Evolutionary conservation across 2,113 vertebrate species (phyloP), one percentile per base, ranked within the genome.

Genomic region (Anhinga anhinga): DNA sequence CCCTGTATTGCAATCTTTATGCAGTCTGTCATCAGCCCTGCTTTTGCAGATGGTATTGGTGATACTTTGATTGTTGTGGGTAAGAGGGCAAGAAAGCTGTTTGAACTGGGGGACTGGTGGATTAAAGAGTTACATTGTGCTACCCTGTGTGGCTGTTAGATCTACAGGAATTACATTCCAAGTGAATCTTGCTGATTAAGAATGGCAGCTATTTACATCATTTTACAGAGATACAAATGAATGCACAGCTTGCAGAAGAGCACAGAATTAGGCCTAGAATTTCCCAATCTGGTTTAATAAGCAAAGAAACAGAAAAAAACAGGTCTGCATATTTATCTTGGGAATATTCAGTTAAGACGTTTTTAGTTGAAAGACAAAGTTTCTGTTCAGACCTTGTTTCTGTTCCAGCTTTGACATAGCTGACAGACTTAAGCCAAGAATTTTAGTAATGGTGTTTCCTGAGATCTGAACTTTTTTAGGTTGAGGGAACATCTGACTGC

Each of bases 391-490:
- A 90, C 82, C 52, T 95, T 91, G 78, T 90, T 95, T 91, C 70
- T 88, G 3, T 90, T 96, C 83, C 91, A 91, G 91, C 66, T 91
- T 95, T 95, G 55, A 56, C 67, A 89, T 17, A 88, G 82, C 67
- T 2, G 18, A 72, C 74, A 90, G 49, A 62, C 36, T 62, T 62
- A 70, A 80, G 95, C 94, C 96, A 93, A 91, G 62, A 94, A 79
- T 95, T 96, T 93, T 85, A 95, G 71, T 91, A 70, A 79, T 90
- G 91, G 89, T 96, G 95, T 95, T 97, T 96, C 94, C 95, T 95
- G 86, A 95, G 74, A 66, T 85, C 78, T 85, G 82, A 95, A 52
- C 59, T 80, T 80, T 82, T 95, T 93, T 47, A 69, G 18, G 93
- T 72, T 87, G 78, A 86, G 62, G 79, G 86, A 96, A 94, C 91